Evolutionary conservation across 2,113 vertebrate genomes (phyloP).

Genomic region (Paratilapia polleni): DNA sequence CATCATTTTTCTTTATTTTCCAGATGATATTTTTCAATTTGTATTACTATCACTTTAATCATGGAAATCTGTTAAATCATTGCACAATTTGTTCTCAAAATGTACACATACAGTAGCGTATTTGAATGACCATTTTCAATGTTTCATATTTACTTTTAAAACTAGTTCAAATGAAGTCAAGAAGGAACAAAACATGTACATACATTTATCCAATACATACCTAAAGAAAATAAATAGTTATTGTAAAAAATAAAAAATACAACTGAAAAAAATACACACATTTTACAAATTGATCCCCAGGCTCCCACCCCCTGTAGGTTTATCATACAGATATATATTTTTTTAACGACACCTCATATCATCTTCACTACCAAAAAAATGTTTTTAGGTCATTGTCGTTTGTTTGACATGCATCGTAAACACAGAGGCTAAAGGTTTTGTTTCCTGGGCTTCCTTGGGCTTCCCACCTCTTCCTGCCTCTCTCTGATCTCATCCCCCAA

Average conservation of each 20-base stretch:
- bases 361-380: constrained; percentile 72
- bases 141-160: constrained; percentile 79
- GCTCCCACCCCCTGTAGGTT: constrained; percentile 65
- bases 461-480: constrained; percentile 11
- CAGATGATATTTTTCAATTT: constrained; percentile 69
- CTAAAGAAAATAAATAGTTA: constrained; percentile 83
- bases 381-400: constrained; percentile 72
- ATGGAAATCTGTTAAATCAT: constrained; percentile 76
- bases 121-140: constrained; percentile 76
- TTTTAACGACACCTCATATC: constrained; percentile 72
- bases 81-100: constrained; percentile 80
- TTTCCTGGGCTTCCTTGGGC: constrained; percentile 54
- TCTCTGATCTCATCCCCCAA: not conserved
- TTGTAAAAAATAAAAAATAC: constrained; percentile 85
- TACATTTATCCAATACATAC: constrained; percentile 84
- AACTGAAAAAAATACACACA: constrained; percentile 86
- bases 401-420: constrained; percentile 85
- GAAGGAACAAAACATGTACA: constrained; percentile 80
- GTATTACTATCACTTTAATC: constrained; percentile 74
- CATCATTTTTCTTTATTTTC: constrained; percentile 68
- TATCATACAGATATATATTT: constrained; percentile 78
- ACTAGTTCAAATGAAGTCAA: constrained; percentile 79
- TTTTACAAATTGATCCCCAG: constrained; percentile 83
- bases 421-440: constrained; percentile 80
- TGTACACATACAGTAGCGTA: constrained; percentile 81